Evolutionary conservation across 2,888 invertebrate genomes (phyloP).

Genomic region (Metacarcinus magister): DNA sequence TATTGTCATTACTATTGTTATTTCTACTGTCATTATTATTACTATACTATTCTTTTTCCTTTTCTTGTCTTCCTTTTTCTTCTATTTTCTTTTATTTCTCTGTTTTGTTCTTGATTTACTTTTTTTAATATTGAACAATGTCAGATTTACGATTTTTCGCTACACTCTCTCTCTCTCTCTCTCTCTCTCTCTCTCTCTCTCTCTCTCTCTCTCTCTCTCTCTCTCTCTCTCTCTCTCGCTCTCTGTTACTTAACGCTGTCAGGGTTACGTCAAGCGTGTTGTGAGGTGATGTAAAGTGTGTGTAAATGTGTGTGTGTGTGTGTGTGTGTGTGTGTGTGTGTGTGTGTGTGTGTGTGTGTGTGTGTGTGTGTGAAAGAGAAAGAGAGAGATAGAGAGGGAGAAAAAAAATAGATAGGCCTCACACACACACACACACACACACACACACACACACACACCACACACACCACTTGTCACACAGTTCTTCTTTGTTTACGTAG

Average conservation of each 20-base stretch:
- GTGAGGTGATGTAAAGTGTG: neutral
- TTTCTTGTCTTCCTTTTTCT: neutral
- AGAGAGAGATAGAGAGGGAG: neutral
- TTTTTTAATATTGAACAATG: neutral
- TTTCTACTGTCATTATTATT: too few relatives aligned
- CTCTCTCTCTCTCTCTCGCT: slow-evolving; percentile 14
- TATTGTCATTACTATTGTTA: too few relatives aligned
- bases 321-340: slow-evolving; percentile 15
- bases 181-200: neutral
- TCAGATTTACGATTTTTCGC: neutral
- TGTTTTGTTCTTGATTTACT: neutral
- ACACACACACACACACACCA: too few relatives aligned
- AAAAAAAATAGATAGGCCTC: too few relatives aligned
- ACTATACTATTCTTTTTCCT: neutral
- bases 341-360: slow-evolving; percentile 26
- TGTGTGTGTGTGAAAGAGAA: neutral
- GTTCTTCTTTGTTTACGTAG: neutral
- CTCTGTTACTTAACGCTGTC: neutral
- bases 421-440: too few relatives aligned
- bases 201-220: slow-evolving; percentile 2
- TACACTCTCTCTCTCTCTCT: too few relatives aligned
- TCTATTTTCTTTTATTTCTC: neutral
- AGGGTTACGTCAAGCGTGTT: neutral
- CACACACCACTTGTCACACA: slow-evolving; percentile 26
- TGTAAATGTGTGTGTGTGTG: neutral